Evolutionary conservation across 2,113 vertebrate species (phyloP).

Genomic region (Butorides virescens): DNA sequence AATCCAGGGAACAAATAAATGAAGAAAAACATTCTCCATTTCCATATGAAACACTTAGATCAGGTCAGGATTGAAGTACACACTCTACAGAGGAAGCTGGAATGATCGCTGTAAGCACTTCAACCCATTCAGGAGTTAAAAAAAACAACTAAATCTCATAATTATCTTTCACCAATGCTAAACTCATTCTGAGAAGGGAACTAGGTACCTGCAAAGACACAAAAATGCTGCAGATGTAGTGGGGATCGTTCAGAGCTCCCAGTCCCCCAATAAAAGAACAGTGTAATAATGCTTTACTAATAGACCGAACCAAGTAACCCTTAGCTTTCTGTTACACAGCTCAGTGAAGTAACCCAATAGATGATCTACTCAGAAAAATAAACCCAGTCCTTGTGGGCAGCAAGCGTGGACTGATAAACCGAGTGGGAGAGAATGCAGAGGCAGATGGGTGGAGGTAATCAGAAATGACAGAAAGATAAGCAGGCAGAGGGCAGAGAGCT

Average conservation of each 20-base stretch:
- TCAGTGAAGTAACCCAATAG: background rate
- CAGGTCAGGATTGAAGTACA: background rate
- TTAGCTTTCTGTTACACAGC: background rate
- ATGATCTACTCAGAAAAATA: constrained; percentile 51
- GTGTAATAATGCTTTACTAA: background rate
- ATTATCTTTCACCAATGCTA: background rate
- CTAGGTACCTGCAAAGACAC: background rate
- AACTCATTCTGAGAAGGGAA: background rate
- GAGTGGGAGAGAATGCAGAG: constrained; percentile 6
- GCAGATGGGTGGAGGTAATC: constrained; percentile 61
- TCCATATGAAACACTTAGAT: background rate
- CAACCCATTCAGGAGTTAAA: background rate
- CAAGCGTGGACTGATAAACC: background rate
- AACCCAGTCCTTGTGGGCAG: constrained; percentile 46
- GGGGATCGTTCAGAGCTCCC: background rate
- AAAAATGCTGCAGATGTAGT: background rate
- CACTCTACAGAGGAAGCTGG: background rate
- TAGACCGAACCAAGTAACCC: background rate
- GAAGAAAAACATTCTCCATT: background rate
- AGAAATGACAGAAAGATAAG: constrained; percentile 57
- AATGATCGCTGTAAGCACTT: background rate
- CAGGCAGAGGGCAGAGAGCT: constrained; percentile 29
- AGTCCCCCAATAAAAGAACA: background rate
- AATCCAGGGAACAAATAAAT: background rate
- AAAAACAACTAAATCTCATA: background rate